Base-by-base conservation (phyloP, 2,113 vertebrate species). In the Otocyon megalotis region DNA sequence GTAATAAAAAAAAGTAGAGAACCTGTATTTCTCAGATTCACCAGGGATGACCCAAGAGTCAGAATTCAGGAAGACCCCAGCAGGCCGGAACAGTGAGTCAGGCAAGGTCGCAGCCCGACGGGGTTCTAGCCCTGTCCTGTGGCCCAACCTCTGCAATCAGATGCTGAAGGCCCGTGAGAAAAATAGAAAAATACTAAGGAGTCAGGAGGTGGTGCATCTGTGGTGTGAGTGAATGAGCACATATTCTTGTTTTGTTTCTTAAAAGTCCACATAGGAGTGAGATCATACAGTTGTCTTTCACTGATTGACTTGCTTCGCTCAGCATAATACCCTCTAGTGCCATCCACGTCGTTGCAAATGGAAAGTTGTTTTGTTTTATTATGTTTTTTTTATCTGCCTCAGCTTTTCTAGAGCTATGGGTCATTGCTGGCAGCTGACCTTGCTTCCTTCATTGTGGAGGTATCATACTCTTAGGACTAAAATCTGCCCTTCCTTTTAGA, bases 11-110 rank as follows among this genome's bases (percentile, higher is more conserved):
- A 88, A 71, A 83, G 50, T 24, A 84, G 26, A 54, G 35, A 54
- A 54, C 26, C 15, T 35, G 0, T 48, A 32, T 62, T 96, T 84
- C 63, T 30, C 90, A 86, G 88, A 86, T 94, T 87, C 79, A 90
- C 74, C 9, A 50, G n/a, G 8, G 65, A 88, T 85, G 95, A 89
- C 53, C 43, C 54, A 83, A 80, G 80, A 97, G 35, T 48, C 60
- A 24, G 58, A 76, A 77, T 81, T 97, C 84, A 72, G 56, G 58
- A 90, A 81, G 74, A 77, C 92, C 54, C 43, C n/a, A 76, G 14
- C 1, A 89, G 60, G 32, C 58, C 65, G 24, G 19, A 84, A 54
- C 50, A 96, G 20, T 56, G 82, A 62, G n/a, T 60, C 60, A 48
- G 69, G 24, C 30, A 16, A 54, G 48, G 79, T 74, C 63, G 67